These are phyloP conservation scores for Papilio demoleus DNA, from an alignment of 2,888 invertebrate genomes.

Conservation along the genomic window DNA sequence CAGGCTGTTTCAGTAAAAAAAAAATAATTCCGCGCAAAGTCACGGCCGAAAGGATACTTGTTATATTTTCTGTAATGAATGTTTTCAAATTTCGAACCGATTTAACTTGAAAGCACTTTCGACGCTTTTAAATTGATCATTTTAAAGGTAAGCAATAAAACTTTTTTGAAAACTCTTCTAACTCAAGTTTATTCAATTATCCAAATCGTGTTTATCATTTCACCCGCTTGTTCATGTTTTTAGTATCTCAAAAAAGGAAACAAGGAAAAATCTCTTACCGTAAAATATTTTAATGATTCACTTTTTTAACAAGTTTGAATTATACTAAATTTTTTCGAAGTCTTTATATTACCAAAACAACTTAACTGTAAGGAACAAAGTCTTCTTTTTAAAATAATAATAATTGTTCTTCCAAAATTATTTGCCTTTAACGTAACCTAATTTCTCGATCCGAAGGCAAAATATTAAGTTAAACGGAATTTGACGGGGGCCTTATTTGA, in stretches of 20 bases:
- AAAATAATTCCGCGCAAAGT: too few species aligned
- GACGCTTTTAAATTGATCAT: constrained; percentile 16
- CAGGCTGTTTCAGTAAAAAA: too few species aligned
- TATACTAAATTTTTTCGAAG: not conserved
- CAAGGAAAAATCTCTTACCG: not conserved
- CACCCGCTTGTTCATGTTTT: not conserved
- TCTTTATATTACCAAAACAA: not conserved
- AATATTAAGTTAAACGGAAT: not conserved
- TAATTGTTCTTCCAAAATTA: not conserved
- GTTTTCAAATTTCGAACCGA: not conserved
- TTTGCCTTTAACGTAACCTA: not conserved
- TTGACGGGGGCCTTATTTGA: constrained; percentile 3
- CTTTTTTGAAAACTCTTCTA: constrained; percentile 9
- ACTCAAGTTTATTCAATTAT: constrained; percentile 11
- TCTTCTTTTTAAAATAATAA: too few species aligned
- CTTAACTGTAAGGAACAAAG: not conserved
- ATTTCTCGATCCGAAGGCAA: not conserved
- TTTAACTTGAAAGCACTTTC: constrained; percentile 17
- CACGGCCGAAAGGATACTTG: not conserved
- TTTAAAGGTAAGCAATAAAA: constrained; percentile 2
- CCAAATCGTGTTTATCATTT: not conserved
- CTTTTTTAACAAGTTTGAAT: not conserved
- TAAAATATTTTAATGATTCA: constrained; percentile 4
- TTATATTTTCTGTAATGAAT: not conserved
- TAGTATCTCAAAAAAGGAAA: not conserved